Evolutionary conservation across 2,888 invertebrate genomes (phyloP).

Genomic region (Drosophila vallismaia): DNA sequence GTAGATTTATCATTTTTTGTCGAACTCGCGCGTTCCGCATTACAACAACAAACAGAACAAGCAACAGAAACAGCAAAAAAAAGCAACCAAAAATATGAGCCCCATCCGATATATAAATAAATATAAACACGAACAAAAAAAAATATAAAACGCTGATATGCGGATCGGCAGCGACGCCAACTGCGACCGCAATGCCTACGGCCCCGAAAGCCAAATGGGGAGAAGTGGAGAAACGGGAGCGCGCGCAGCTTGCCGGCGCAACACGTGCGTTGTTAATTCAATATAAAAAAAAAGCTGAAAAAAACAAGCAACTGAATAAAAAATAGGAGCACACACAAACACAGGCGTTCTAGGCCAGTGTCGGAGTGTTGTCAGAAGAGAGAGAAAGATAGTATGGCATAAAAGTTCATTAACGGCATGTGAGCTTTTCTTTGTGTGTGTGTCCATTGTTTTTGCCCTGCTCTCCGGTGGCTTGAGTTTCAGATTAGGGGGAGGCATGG

Average conservation of each 20-base stretch:
- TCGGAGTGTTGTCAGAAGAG: constrained; percentile 1
- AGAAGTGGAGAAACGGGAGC: constrained; percentile 28
- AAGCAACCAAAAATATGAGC: constrained; percentile 12
- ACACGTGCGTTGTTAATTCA: constrained; percentile 73
- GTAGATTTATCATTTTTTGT: constrained; percentile 56
- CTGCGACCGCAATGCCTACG: constrained; percentile 29
- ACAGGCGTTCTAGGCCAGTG: constrained; percentile 7
- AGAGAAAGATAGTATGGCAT: constrained; percentile 46
- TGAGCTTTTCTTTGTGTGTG: constrained; percentile 45
- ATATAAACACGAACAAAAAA: constrained; percentile 59
- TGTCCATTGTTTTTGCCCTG: constrained; percentile 26
- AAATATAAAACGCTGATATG: constrained; percentile 30
- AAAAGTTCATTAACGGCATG: constrained; percentile 67
- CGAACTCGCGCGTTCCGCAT: constrained; percentile 54
- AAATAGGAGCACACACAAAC: constrained; percentile 49
- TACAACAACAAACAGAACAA: constrained; percentile 36
- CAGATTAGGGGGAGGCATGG: constrained; percentile 3
- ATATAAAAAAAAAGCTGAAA: constrained; percentile 41
- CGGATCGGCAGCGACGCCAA: constrained; percentile 31
- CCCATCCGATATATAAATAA: constrained; percentile 34
- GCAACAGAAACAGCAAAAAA: constrained; percentile 26
- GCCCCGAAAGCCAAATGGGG: constrained; percentile 21
- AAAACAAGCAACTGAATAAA: constrained; percentile 25
- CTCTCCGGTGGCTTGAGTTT: constrained; percentile 35
- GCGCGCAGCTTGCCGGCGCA: constrained; percentile 58